Conservation (phyloP, 2,888 invertebrate genomes). For the Drosophila tanythrix region DNA sequence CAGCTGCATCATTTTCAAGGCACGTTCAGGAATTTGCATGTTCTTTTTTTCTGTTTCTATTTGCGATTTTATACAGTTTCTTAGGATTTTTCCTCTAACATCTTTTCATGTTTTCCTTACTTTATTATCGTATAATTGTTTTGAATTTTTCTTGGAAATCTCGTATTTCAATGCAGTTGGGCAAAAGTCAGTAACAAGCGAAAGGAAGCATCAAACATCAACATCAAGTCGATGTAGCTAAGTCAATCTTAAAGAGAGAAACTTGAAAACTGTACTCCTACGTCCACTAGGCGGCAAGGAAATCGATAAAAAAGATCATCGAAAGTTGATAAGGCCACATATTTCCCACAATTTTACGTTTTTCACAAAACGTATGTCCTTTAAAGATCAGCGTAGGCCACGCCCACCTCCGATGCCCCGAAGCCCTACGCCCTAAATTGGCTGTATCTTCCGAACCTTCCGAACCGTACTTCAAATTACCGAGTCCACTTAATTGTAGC, state of each 20-base stretch:
- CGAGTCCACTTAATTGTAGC: no score
- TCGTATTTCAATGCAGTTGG: not conserved
- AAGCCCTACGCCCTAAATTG: no score
- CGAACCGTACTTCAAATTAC: no score
- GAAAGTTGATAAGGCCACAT: no score
- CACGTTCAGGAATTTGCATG: not conserved
- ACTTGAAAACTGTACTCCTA: no score
- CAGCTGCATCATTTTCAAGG: constrained; percentile 18
- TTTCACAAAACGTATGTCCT: no score
- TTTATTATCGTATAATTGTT: not conserved
- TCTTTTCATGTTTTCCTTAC: not conserved
- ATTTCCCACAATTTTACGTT: fast-evolving
- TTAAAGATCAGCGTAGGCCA: no score
- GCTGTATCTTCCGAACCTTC: no score
- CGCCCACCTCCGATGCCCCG: no score
- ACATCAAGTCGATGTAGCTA: not conserved
- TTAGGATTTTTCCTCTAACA: not conserved
- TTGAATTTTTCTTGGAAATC: not conserved
- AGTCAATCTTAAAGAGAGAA: not conserved
- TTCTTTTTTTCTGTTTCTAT: constrained; percentile 17
- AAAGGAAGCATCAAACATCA: not conserved
- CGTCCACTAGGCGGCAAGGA: no score
- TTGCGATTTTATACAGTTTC: not conserved
- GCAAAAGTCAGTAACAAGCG: not conserved
- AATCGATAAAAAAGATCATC: no score